Evolutionary conservation across 2,888 invertebrate species (phyloP).

Genomic region (Tanytarsus gracilentus): DNA sequence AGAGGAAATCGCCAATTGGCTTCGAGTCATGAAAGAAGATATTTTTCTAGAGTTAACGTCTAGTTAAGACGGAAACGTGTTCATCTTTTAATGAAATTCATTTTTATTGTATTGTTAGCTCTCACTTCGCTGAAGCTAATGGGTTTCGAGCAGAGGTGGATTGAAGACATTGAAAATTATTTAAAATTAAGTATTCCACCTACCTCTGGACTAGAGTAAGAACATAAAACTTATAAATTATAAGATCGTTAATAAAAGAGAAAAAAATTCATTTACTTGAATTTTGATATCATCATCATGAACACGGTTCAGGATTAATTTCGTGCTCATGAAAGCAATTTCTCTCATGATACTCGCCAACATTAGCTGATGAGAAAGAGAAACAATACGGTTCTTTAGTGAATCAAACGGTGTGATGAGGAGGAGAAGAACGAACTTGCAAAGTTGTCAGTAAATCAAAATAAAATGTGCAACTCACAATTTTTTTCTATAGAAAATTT

Average conservation of each 20-base stretch:
- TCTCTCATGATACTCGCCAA: neutral
- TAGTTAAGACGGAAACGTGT: conserved; percentile 3
- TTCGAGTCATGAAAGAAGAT: neutral
- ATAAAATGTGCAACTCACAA: neutral
- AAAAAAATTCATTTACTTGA: neutral
- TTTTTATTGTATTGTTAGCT: neutral
- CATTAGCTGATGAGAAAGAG: no score
- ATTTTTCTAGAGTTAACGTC: neutral
- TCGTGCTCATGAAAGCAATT: neutral
- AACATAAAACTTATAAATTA: no score
- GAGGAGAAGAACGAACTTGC: no score
- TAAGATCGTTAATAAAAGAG: neutral
- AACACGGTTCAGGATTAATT: neutral
- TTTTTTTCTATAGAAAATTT: neutral
- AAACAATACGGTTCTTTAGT: no score
- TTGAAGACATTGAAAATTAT: no score
- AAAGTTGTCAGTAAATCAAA: no score
- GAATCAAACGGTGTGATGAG: no score
- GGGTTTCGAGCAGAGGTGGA: no score
- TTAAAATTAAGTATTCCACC: no score
- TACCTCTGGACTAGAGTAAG: no score
- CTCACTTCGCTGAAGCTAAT: no score
- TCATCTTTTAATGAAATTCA: neutral
- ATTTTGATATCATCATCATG: neutral
- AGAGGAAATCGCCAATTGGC: neutral